Base-by-base conservation (phyloP, 2,888 invertebrate genomes). In the Acronicta psi region DNA sequence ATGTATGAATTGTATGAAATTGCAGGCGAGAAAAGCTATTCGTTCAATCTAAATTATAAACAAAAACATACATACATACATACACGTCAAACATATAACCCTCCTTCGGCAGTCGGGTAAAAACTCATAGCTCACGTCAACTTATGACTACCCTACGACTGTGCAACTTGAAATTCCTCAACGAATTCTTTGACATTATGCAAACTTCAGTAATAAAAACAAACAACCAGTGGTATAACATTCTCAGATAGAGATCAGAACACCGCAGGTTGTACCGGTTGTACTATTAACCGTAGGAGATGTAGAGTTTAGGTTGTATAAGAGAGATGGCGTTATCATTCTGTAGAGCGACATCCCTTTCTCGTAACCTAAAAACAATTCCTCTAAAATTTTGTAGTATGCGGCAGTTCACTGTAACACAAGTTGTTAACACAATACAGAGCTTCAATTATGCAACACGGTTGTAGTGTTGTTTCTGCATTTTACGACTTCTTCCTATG, bases 371-470 rank as follows among this genome's bases (percentile, higher is more conserved):
- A 34, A n/a, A 31, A 34, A 34, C n/a, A 1, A 34, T 34, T 34
- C 5, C 8, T 34, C 34, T n/a, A 34, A 34, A 13, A 34, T 34
- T 31, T 31, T 31, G 2, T 11, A n/a, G 50, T 41, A 8, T 34
- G n/a, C 34, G 23, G 23, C 49, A 58, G 53, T 51, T 37, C 51
- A 40, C 42, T 40, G 7, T 64, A 34, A 64, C 31, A 69, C 59
- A 59, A 67, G 75, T 73, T 76, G 77, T 81, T 85, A 85, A 78
- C 84, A 81, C 77, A 81, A 82, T 80, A 78, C 80, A 77, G 64
- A 56, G 75, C 78, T 77, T 87, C 83, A 88, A 85, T 88, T 87
- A 88, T 88, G 82, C 84, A 83, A 73, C 74, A 75, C 55, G 62
- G 72, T 71, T 52, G 76, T 75, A 68, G 75, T 77, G 80, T 76